Percentiles rank a stretch among this genome's conserved stretches.
These are phyloP conservation scores for Albula goreensis DNA, from an alignment of 2,113 vertebrate genomes.

Conservation along the genomic window DNA sequence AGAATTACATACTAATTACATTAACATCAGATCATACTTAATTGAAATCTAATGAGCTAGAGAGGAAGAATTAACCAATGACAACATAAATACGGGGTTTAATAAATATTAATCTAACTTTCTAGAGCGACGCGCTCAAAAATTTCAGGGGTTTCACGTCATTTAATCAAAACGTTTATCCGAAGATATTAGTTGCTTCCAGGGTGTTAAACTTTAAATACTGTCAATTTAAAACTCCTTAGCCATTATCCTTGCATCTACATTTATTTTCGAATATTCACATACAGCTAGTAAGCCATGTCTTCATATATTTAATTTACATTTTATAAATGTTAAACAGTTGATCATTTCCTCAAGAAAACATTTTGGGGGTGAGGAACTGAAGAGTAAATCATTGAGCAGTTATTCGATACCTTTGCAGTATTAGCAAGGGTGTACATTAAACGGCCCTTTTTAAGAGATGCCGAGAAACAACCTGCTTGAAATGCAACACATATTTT, in stretches of 20 bases:
- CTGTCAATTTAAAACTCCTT: not conserved
- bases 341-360: no score
- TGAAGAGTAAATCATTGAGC: no score
- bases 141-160: not conserved
- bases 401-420: no score
- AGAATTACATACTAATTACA: conserved; percentile 89
- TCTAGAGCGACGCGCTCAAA: conserved; percentile 43
- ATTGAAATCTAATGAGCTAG: conserved; percentile 88
- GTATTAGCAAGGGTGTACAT: no score
- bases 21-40: conserved; percentile 90
- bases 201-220: not conserved
- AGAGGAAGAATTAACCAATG: conserved; percentile 84
- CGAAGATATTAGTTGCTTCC: not conserved
- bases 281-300: not conserved
- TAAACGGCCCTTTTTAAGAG: no score
- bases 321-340: no score
- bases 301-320: no score
- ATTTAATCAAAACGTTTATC: conserved; percentile 19
- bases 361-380: no score
- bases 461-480: no score
- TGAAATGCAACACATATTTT: no score
- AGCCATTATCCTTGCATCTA: no score
- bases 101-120: conserved; percentile 82
- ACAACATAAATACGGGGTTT: conserved; percentile 87
- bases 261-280: not conserved